These are phyloP conservation scores for Argyresthia albistria DNA, from an alignment of 2,888 invertebrate species.

Conservation along the genomic window DNA sequence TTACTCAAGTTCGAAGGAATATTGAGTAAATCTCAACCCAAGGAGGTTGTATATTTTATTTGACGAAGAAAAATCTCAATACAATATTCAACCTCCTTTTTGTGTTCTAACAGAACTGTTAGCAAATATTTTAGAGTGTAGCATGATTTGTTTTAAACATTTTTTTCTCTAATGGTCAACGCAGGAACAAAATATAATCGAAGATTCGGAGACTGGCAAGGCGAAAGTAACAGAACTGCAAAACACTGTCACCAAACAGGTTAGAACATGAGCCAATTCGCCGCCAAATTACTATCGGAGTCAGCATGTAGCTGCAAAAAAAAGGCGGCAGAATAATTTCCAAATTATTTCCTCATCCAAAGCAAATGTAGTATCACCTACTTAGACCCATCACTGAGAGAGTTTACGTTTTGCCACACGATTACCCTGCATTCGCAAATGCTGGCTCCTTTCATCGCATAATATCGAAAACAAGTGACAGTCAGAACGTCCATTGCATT, in stretches of 20 bases:
- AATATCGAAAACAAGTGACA: constrained; percentile 10
- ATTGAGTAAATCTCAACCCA: not conserved
- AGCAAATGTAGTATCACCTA: too few species aligned
- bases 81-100: not conserved
- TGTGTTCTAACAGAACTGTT: not conserved
- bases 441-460: not conserved
- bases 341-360: constrained; percentile 10
- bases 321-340: constrained; percentile 9
- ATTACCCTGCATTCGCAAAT: not conserved
- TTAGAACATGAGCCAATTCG: constrained; percentile 36
- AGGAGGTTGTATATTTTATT: too few species aligned
- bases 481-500: constrained; percentile 21
- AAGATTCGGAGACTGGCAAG: constrained; percentile 50
- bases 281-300: not conserved
- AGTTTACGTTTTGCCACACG: too few species aligned
- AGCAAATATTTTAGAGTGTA: constrained; percentile 5
- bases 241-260: constrained; percentile 90
- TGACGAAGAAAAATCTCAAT: not conserved
- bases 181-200: constrained; percentile 61
- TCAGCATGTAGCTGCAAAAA: not conserved
- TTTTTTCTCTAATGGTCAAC: constrained; percentile 40
- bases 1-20: constrained; percentile 13
- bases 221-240: constrained; percentile 83
- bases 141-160: constrained; percentile 5
- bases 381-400: too few species aligned